Base-by-base conservation (phyloP, 2,888 invertebrate species). In the Tholera decimalis region DNA sequence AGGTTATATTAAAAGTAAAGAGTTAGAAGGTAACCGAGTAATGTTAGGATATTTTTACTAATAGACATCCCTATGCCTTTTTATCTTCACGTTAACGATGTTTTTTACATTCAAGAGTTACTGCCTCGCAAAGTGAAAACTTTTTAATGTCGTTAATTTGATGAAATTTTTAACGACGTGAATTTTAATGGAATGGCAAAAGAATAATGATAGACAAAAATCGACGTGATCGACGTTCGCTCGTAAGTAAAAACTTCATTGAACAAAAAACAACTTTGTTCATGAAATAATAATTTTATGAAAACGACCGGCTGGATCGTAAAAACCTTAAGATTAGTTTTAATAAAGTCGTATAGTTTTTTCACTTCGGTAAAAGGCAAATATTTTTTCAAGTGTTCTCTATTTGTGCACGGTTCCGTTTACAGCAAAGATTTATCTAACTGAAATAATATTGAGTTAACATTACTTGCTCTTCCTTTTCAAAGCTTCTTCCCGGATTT, bases 91-190 rank as follows among this genome's bases (percentile, higher is more conserved):
- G 24, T 20, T 24, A 49, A 35, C 8, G 13, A 44, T 7, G 20
- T 15, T 50, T 71, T 67, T 50, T 9, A 44, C 7, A 37, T 50
- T 54, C 9, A 61, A 56, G 26, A 79, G 35, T 79, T 75, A 69
- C 22, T 30, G 13, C 43, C 54, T 62, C 37, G 1, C 43, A 43
- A 64, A 64, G 49, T 20, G 18, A 46, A 62, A 82, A 80, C 60
- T 80, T 80, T 82, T 59, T 77, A 75, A 82, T 65, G 73, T 54
- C 28, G 56, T 64, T 75, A 75, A 73, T 82, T 80, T 61, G 60
- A 35, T 65, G 65, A 49, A 35, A 24, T n/a, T 26, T 55, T 72
- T 82, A 77, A 77, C 67, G 58, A 80, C 47, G 35, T 68, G 49
- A 70, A 66, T 74, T 80, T 72, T 80, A 64, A 69, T 59, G 60